Evolutionary conservation across 2,797 vertebrate species (phyloP).

Genomic region (Prunella strophiata): DNA sequence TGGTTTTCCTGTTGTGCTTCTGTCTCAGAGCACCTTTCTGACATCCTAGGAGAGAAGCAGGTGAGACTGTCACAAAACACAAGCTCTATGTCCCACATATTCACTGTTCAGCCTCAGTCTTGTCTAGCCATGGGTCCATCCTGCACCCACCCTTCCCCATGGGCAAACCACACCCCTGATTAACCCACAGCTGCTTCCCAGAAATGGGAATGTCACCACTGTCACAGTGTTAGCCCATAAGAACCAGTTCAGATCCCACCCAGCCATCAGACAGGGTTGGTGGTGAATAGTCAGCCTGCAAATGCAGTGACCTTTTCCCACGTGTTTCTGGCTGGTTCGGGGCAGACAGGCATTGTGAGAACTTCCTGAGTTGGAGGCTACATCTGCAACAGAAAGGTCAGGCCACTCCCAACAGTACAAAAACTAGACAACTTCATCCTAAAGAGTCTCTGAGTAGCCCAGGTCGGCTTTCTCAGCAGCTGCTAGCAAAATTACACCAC

Average conservation of each 20-base stretch:
- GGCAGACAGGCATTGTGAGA: background rate
- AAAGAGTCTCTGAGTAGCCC: background rate
- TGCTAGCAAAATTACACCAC: background rate
- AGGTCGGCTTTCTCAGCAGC: background rate
- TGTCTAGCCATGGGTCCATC: background rate
- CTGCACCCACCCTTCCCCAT: background rate
- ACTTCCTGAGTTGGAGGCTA: conserved; percentile 1
- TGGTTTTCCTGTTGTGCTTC: background rate
- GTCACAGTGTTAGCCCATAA: fast-evolving
- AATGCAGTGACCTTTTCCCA: background rate
- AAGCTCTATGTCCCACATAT: fast-evolving
- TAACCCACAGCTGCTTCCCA: background rate
- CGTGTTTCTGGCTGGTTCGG: background rate
- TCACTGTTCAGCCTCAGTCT: background rate
- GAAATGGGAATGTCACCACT: background rate
- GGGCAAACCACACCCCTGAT: background rate
- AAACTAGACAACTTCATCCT: background rate
- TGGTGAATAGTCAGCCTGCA: background rate
- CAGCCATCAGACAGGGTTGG: background rate
- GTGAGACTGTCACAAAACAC: background rate
- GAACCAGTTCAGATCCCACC: background rate
- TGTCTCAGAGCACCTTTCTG: background rate
- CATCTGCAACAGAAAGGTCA: background rate
- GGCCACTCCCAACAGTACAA: background rate
- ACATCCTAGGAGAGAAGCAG: background rate